Conservation (phyloP, 2,797 vertebrate species). For the Leptatherina wallacei region DNA sequence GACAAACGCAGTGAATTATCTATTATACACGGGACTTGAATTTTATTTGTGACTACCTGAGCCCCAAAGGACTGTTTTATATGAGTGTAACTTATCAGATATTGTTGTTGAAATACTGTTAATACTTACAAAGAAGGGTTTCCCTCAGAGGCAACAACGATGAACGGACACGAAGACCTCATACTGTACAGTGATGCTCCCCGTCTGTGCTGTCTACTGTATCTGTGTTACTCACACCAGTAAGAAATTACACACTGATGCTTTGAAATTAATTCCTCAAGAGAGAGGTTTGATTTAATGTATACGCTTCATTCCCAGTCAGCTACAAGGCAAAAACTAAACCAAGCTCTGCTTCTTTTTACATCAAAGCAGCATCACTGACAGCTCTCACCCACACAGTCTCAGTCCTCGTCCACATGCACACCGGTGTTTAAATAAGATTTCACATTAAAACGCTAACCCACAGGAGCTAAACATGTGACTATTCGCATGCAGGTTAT, state of each 20-base stretch:
- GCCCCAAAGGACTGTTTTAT: slow-evolving; percentile 41
- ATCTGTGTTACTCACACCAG: slow-evolving; percentile 38
- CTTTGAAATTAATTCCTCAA: slow-evolving; percentile 24
- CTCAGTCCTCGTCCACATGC: neutral
- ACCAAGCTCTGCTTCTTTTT: slow-evolving; percentile 35
- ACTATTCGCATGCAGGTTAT: no score
- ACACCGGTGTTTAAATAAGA: neutral
- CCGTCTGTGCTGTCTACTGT: slow-evolving; percentile 75
- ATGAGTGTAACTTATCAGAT: slow-evolving; percentile 59
- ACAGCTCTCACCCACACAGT: slow-evolving; percentile 28
- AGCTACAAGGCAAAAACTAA: slow-evolving; percentile 22
- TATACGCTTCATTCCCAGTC: slow-evolving; percentile 14
- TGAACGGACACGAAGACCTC: slow-evolving; percentile 40
- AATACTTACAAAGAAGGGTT: slow-evolving; percentile 34
- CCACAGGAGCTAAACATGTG: no score
- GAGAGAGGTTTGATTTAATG: slow-evolving; percentile 34
- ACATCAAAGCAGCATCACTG: slow-evolving; percentile 27
- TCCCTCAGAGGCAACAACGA: slow-evolving; percentile 21
- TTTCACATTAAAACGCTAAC: neutral
- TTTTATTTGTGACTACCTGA: slow-evolving; percentile 46
- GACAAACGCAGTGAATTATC: slow-evolving; percentile 37
- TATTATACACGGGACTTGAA: slow-evolving; percentile 37
- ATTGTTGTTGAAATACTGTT: slow-evolving; percentile 46
- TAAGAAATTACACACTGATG: slow-evolving; percentile 24
- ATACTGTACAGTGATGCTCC: slow-evolving; percentile 55